Evolutionary conservation across 2,888 invertebrate genomes (phyloP).

Genomic region (Hemistola chrysoprasaria): DNA sequence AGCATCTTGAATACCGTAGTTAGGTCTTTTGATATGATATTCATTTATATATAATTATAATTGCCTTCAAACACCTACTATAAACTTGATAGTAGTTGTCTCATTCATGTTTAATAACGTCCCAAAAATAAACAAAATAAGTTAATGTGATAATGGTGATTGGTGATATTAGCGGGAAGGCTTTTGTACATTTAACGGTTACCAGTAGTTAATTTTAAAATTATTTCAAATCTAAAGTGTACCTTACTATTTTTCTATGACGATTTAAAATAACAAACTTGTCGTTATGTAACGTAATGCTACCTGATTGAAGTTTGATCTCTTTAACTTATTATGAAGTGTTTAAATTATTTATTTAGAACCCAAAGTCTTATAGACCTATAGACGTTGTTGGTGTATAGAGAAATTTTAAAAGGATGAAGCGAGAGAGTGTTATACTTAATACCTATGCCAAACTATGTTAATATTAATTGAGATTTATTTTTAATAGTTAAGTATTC

Average conservation of each 20-base stretch:
- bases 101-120: conserved; percentile 1
- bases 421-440: conserved; percentile 35
- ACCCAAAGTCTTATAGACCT: conserved; percentile 40
- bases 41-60: no score
- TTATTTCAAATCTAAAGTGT: conserved; percentile 28
- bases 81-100: no score
- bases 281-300: conserved; percentile 37
- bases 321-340: conserved; percentile 62
- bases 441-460: conserved; percentile 66
- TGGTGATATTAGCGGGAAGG: conserved; percentile 59
- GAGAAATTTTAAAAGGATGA: conserved; percentile 45
- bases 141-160: conserved; percentile 58
- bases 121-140: conserved; percentile 21
- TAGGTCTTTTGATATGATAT: no score
- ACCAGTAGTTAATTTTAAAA: conserved; percentile 34
- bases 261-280: conserved; percentile 16
- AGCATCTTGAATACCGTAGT: no score
- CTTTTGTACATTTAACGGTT: conserved; percentile 37
- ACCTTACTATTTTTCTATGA: conserved; percentile 26
- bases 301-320: conserved; percentile 80
- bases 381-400: conserved; percentile 49
- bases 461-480: conserved; percentile 70
- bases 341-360: conserved; percentile 49
- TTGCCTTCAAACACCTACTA: no score
- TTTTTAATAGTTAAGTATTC: conserved; percentile 49